Conservation (phyloP, 2,888 invertebrate species). For the Balanococcus diminutus region DNA sequence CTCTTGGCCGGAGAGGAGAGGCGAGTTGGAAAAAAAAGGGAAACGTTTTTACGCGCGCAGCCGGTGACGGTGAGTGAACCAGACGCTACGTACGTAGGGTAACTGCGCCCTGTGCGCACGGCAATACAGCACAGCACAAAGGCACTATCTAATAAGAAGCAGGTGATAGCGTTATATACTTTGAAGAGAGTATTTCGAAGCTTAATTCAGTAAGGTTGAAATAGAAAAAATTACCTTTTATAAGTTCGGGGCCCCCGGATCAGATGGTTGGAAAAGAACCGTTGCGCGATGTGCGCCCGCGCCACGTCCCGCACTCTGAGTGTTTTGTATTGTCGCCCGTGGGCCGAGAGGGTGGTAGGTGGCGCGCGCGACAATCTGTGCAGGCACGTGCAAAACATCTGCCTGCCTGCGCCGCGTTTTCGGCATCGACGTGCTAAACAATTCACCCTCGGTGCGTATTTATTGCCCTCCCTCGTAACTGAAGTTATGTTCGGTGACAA, state of each 20-base stretch:
- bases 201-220: slow-evolving; percentile 54
- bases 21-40: neutral
- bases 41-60: slow-evolving; percentile 44
- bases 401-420: slow-evolving; percentile 46
- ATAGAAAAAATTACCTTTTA: slow-evolving; percentile 53
- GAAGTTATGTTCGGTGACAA: slow-evolving; percentile 52
- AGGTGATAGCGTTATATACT: slow-evolving; percentile 42
- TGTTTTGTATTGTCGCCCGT: neutral
- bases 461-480: slow-evolving; percentile 53
- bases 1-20: neutral
- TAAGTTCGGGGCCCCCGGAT: slow-evolving; percentile 45
- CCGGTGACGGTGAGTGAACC: slow-evolving; percentile 50
- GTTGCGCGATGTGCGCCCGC: slow-evolving; percentile 28
- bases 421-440: slow-evolving; percentile 46
- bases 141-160: slow-evolving; percentile 47
- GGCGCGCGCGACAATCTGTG: slow-evolving; percentile 52
- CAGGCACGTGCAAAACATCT: slow-evolving; percentile 55
- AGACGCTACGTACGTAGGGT: slow-evolving; percentile 14
- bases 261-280: slow-evolving; percentile 49
- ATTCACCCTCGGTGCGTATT: slow-evolving; percentile 50
- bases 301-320: neutral
- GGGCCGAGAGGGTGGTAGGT: slow-evolving; percentile 41
- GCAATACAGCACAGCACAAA: slow-evolving; percentile 20
- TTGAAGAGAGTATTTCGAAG: slow-evolving; percentile 45
- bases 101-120: neutral